A percentile compares a stretch with the other conserved stretches of the same genome.
These are phyloP conservation scores for Crocuta crocuta DNA, from an alignment of 2,113 vertebrate species.

Conservation along the genomic window DNA sequence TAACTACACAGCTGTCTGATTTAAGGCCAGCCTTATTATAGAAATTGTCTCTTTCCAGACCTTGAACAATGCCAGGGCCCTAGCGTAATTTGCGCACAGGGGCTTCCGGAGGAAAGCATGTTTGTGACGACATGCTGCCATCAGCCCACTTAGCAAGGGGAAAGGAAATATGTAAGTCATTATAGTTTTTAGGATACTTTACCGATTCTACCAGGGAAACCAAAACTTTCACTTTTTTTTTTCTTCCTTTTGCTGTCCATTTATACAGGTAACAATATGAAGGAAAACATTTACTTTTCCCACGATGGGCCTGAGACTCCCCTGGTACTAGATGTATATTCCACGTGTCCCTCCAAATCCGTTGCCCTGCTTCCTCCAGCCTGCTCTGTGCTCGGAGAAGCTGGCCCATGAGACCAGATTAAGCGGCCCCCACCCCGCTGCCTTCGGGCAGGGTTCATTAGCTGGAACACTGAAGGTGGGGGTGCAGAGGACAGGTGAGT, in stretches of 20 bases:
- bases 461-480: fast-evolving
- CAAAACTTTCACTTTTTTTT: not conserved
- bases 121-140: slow-evolving; percentile 57
- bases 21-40: slow-evolving; percentile 57
- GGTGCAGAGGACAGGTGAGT: not conserved
- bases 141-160: not conserved
- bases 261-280: not conserved
- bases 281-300: not conserved
- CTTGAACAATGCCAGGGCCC: slow-evolving; percentile 7
- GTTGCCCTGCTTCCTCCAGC: too few relatives aligned
- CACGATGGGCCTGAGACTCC: not conserved
- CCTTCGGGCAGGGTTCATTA: not conserved
- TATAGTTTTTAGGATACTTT: not conserved
- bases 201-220: not conserved
- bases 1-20: slow-evolving; percentile 74
- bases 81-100: not conserved
- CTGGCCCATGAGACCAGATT: not conserved
- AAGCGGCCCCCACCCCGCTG: not conserved
- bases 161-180: not conserved
- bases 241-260: not conserved
- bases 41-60: slow-evolving; percentile 68
- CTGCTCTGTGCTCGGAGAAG: not conserved
- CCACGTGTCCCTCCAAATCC: not conserved
- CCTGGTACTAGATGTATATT: not conserved
- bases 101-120: not conserved